Evolutionary conservation across 1,140 invertebrate species (phyloP).

Genomic region (Papilio xuthus): DNA sequence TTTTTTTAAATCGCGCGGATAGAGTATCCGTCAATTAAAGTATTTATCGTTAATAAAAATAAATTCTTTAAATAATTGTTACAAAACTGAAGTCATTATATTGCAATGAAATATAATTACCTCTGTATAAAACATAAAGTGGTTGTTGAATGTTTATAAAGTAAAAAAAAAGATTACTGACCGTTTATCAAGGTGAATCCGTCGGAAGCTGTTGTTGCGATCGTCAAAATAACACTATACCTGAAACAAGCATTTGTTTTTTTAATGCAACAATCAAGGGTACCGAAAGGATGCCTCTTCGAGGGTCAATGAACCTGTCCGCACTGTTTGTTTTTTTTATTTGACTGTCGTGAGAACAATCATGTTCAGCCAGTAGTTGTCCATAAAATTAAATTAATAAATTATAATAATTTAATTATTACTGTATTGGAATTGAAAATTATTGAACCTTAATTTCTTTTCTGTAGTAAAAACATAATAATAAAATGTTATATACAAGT

Average conservation of each 20-base stretch:
- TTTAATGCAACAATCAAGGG: slow-evolving; percentile 30
- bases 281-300: not conserved
- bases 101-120: slow-evolving; percentile 12
- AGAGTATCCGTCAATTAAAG: no score
- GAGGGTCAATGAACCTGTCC: not conserved
- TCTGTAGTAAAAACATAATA: no score
- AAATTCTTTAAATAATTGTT: not conserved
- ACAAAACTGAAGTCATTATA: not conserved
- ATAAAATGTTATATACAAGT: no score
- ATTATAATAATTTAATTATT: not conserved
- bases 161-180: slow-evolving; percentile 49
- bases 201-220: slow-evolving; percentile 68
- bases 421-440: no score
- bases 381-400: not conserved
- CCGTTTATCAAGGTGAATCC: slow-evolving; percentile 74
- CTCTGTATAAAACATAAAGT: not conserved
- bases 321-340: slow-evolving; percentile 15
- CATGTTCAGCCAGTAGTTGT: not conserved
- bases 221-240: slow-evolving; percentile 73
- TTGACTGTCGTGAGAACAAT: slow-evolving; percentile 16
- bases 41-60: not conserved
- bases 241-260: slow-evolving; percentile 57
- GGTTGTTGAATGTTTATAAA: not conserved
- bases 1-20: no score
- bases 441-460: no score